phyloP scores from a whole-genome alignment of 2,888 invertebrate genomes.

The Drosophila cognata region DNA sequence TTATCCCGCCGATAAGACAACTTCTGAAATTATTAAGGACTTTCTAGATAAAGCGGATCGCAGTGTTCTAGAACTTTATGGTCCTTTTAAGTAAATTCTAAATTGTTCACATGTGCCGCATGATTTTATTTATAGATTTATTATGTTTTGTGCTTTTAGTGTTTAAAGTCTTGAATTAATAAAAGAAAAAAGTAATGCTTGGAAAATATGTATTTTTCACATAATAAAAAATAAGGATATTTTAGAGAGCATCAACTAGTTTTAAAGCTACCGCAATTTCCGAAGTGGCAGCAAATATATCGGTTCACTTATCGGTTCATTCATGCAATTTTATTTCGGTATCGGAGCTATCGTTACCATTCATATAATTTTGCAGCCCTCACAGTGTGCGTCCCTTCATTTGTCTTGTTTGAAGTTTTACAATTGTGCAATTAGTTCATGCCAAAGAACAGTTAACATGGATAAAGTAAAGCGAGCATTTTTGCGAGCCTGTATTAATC shows the following conservation, averaged over 20 bases:
- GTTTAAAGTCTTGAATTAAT: neutral
- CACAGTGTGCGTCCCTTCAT: constrained; percentile 5
- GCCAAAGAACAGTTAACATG: constrained; percentile 32
- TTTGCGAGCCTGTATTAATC: constrained; percentile 65
- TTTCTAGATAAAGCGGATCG: neutral
- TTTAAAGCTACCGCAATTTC: neutral
- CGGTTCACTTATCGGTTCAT: constrained; percentile 8
- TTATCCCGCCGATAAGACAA: constrained; percentile 59
- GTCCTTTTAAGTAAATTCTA: constrained; percentile 10
- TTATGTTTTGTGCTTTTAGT: neutral
- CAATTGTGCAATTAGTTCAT: neutral
- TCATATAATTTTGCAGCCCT: constrained; percentile 26
- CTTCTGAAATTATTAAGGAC: constrained; percentile 6
- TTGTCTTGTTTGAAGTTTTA: neutral
- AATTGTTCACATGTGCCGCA: neutral
- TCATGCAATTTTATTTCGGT: neutral
- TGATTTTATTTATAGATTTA: neutral
- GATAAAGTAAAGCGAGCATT: constrained; percentile 56
- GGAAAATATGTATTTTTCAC: neutral
- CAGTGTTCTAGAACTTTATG: constrained; percentile 26
- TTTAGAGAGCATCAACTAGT: neutral
- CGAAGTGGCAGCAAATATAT: neutral
- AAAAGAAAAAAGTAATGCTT: neutral
- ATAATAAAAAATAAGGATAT: neutral
- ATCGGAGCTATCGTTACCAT: neutral